phyloP scores from a whole-genome alignment of 2,113 vertebrate genomes.

The Dunckerocampus dactyliophorus region DNA sequence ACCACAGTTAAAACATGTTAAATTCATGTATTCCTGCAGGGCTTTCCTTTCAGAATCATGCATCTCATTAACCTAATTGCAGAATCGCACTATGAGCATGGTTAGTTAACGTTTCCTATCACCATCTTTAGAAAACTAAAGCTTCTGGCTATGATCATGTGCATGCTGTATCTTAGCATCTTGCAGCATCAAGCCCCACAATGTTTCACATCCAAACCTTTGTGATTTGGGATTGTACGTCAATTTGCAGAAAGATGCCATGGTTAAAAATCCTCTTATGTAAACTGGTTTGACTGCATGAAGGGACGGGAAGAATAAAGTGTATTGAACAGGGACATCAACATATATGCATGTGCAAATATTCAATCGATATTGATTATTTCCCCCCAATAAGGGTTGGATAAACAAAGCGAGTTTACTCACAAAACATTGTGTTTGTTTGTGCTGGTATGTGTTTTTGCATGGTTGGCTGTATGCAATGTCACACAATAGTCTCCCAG shows the following conservation, averaged over 20 bases:
- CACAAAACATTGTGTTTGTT: slow-evolving; percentile 32
- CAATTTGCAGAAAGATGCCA: neutral
- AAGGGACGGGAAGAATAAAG: neutral
- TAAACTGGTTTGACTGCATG: neutral
- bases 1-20: neutral
- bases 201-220: neutral
- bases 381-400: slow-evolving; percentile 1
- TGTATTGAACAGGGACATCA: neutral
- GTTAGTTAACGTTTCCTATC: neutral
- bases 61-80: slow-evolving; percentile 34
- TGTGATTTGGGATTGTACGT: neutral
- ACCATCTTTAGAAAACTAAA: slow-evolving; percentile 20
- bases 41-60: slow-evolving; percentile 9
- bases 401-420: slow-evolving; percentile 21
- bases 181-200: neutral
- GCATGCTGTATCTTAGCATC: neutral
- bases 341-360: neutral
- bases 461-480: slow-evolving; percentile 57
- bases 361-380: neutral
- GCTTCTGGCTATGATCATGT: slow-evolving; percentile 26
- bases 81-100: slow-evolving; percentile 12
- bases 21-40: slow-evolving; percentile 4
- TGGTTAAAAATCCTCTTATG: neutral
- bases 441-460: slow-evolving; percentile 49
- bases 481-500: slow-evolving; percentile 56